Conservation (phyloP, 2,888 invertebrate species). For the Dilophus febrilis region DNA sequence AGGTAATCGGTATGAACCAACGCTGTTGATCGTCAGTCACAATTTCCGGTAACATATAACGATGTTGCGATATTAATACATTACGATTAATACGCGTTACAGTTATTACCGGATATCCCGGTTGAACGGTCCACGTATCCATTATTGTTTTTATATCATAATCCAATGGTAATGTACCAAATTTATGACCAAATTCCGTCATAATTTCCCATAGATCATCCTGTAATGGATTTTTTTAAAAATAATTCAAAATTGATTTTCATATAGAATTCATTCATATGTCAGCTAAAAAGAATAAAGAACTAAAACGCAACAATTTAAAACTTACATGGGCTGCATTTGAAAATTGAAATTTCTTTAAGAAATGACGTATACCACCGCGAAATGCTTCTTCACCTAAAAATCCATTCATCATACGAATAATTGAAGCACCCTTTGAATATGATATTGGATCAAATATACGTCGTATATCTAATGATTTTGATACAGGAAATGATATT, state of each 20-base stretch:
- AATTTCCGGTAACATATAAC: conserved; percentile 21
- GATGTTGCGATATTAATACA: conserved; percentile 21
- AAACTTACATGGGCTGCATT: conserved; percentile 38
- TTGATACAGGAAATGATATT: conserved; percentile 42
- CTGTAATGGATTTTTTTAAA: too few species aligned
- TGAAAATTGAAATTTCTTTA: conserved; percentile 34
- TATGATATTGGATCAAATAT: conserved; percentile 59
- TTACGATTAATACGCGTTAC: conserved; percentile 29
- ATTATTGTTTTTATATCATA: conserved; percentile 40
- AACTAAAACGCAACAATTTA: neutral
- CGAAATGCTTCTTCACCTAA: conserved; percentile 44
- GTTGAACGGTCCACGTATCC: conserved; percentile 49
- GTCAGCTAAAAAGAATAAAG: too few species aligned
- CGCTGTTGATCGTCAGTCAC: conserved; percentile 16
- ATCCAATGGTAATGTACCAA: conserved; percentile 24
- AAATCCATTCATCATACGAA: conserved; percentile 55
- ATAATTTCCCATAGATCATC: conserved; percentile 49
- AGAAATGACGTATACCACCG: conserved; percentile 33
- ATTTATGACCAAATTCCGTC: conserved; percentile 35
- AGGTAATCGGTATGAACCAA: conserved; percentile 6
- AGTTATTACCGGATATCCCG: conserved; percentile 49
- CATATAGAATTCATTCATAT: too few species aligned
- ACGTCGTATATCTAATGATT: conserved; percentile 42
- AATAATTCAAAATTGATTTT: too few species aligned
- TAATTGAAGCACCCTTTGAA: conserved; percentile 50